phyloP scores from a whole-genome alignment of 2,797 vertebrate species.

The Notolepis coatsorum region DNA sequence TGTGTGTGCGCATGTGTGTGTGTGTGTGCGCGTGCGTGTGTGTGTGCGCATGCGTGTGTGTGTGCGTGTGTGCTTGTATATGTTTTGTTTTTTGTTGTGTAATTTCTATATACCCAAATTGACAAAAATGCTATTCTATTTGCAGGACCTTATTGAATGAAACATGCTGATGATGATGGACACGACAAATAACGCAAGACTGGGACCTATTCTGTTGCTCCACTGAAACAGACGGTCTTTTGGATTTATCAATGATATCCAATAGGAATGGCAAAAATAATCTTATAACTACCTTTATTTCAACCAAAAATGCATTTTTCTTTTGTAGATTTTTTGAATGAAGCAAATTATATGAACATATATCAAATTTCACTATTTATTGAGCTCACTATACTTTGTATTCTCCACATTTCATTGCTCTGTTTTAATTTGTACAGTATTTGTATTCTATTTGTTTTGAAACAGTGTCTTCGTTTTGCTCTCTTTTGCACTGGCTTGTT shows the following conservation, averaged over 20 bases:
- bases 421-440: constrained; percentile 52
- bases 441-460: constrained; percentile 28
- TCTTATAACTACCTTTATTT: neutral
- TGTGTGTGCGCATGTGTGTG: neutral
- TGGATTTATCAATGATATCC: constrained; percentile 11
- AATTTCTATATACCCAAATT: neutral
- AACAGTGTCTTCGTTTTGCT: neutral
- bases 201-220: constrained; percentile 7
- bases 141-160: constrained; percentile 78
- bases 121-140: neutral
- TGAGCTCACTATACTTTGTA: constrained; percentile 21
- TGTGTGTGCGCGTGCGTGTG: neutral
- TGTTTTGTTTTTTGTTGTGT: neutral
- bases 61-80: neutral
- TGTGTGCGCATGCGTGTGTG: neutral
- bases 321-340: neutral
- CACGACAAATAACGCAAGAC: neutral
- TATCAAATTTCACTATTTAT: constrained; percentile 60
- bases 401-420: constrained; percentile 19
- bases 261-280: neutral
- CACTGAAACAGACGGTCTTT: constrained; percentile 10
- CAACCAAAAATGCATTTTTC: neutral
- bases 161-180: neutral
- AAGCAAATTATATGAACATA: constrained; percentile 20
- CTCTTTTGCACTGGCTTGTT: constrained; percentile 33